phyloP scores from a whole-genome alignment of 2,888 invertebrate genomes.

The Heliconius aoede region DNA sequence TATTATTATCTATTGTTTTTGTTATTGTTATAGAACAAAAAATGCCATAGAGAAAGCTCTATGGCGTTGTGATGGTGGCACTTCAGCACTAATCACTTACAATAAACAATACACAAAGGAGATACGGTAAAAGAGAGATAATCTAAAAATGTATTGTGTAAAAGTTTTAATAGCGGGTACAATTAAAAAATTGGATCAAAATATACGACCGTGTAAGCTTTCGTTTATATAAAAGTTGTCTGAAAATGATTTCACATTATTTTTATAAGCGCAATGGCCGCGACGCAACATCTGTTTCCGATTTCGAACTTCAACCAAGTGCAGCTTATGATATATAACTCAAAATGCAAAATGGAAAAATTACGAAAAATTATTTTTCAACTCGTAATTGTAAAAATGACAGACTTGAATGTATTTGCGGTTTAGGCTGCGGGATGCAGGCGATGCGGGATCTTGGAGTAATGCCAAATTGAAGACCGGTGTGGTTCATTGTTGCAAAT shows the following conservation, averaged over 20 bases:
- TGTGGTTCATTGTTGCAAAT: background rate
- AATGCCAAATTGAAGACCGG: constrained; percentile 18
- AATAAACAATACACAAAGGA: too few relatives aligned
- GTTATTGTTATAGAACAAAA: too few relatives aligned
- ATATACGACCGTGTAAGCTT: too few relatives aligned
- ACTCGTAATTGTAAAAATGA: constrained; percentile 8
- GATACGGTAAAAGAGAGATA: too few relatives aligned
- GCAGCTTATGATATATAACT: background rate
- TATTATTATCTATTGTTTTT: too few relatives aligned
- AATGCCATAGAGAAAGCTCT: too few relatives aligned
- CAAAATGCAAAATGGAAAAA: too few relatives aligned
- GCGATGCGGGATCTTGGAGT: constrained; percentile 27
- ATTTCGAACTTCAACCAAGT: background rate
- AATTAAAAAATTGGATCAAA: background rate
- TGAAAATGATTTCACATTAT: background rate
- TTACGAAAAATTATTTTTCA: background rate
- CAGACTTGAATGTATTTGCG: constrained; percentile 14
- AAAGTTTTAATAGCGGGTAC: background rate
- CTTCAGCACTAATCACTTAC: too few relatives aligned
- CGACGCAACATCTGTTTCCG: constrained; percentile 15
- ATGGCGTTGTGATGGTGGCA: too few relatives aligned
- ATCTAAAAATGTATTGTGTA: background rate
- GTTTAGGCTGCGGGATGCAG: constrained; percentile 15
- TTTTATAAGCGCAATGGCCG: background rate
- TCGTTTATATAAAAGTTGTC: too few relatives aligned